Evolutionary conservation across 2,113 vertebrate genomes (phyloP).

Genomic region (Glaucomys volans): DNA sequence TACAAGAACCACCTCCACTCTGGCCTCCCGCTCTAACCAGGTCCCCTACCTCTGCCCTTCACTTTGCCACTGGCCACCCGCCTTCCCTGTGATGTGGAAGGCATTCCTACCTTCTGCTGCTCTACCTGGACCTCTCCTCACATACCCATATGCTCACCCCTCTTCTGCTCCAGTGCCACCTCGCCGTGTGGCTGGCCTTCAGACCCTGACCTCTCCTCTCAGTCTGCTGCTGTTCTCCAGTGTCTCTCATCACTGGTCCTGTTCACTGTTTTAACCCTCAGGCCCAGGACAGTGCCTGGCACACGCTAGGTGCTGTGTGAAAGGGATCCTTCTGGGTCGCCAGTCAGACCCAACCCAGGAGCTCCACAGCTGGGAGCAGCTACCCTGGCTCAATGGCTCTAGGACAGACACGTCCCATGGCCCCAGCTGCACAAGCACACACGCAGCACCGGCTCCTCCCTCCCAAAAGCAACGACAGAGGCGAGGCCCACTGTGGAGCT

Average conservation of each 20-base stretch:
- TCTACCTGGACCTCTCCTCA: background rate
- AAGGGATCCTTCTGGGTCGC: background rate
- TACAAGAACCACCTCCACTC: background rate
- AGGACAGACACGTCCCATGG: too few species aligned
- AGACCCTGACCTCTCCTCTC: background rate
- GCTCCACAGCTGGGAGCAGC: background rate
- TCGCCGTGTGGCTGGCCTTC: background rate
- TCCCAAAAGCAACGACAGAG: background rate
- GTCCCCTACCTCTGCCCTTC: background rate
- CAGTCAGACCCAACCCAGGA: background rate
- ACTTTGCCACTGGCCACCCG: background rate
- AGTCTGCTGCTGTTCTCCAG: background rate
- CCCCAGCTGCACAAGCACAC: too few species aligned
- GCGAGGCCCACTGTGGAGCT: background rate
- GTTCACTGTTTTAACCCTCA: background rate
- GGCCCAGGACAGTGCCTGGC: background rate
- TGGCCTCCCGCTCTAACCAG: background rate
- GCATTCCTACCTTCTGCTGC: background rate
- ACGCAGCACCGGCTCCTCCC: background rate
- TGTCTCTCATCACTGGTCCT: background rate
- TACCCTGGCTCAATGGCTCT: too few species aligned
- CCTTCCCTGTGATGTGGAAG: too few species aligned
- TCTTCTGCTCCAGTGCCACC: background rate
- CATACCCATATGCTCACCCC: rapidly evolving
- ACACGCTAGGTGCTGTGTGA: background rate